Conservation (phyloP, 2,888 invertebrate species). For the Amiota mariae region DNA sequence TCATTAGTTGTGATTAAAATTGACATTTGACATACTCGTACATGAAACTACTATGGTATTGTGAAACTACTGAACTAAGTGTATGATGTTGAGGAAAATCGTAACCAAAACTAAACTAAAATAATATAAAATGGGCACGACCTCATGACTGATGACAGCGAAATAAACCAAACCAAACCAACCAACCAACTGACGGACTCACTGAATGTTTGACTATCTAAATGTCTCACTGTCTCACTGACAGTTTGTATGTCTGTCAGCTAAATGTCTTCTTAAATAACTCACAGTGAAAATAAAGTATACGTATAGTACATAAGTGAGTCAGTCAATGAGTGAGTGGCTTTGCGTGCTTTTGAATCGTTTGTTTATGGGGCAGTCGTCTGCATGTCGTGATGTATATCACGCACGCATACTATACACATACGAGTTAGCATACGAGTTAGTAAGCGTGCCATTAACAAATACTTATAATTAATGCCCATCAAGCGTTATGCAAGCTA, state of each 20-base stretch:
- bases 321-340: neutral
- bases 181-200: slow-evolving; percentile 36
- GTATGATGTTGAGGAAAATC: slow-evolving; percentile 5
- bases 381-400: neutral
- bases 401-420: neutral
- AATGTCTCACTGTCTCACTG: slow-evolving; percentile 40
- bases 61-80: too few relatives aligned
- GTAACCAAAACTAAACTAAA: slow-evolving; percentile 58
- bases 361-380: slow-evolving; percentile 8
- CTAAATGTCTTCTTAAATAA: too few relatives aligned
- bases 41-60: too few relatives aligned
- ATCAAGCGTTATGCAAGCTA: neutral
- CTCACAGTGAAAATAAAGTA: neutral
- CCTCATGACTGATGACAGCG: slow-evolving; percentile 13
- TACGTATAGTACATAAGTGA: neutral
- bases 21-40: slow-evolving; percentile 51
- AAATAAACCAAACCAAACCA: too few relatives aligned
- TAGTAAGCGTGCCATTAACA: neutral
- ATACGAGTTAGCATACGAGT: neutral
- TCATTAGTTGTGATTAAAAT: slow-evolving; percentile 55
- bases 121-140: slow-evolving; percentile 43
- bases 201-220: slow-evolving; percentile 15
- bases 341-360: neutral
- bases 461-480: slow-evolving; percentile 5
- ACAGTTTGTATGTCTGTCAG: slow-evolving; percentile 38